Evolutionary conservation across 2,797 vertebrate genomes (phyloP), one percentile per base, ranked within the genome.

Genomic region (Pelobates cultripes): DNA sequence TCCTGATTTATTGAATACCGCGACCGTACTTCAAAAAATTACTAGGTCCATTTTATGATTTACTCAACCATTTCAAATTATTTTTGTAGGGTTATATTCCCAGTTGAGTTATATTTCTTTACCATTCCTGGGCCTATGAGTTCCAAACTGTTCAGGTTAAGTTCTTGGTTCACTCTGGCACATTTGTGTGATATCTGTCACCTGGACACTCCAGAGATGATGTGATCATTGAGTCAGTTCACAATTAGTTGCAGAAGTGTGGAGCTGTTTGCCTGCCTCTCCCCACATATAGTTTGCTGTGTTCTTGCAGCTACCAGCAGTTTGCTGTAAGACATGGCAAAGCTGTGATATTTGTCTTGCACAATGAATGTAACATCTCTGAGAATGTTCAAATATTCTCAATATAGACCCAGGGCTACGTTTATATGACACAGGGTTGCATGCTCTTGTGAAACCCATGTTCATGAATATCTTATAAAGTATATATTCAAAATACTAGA

Each of bases 221-320:
- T 79, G 76, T 79, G 64, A 79, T 75, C 64, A 43, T 70, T 81
- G 55, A 88, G 79, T 63, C 87, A 86, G 85, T 91, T 89, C 87
- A 81, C 87, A 81, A 67, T 70, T 76, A 82, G 78, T 66, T 87
- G 89, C 64, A 85, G 85, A 82, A 53, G 0, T 42, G 70, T 88
- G 88, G 88, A 71, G 82, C 70, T 86, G 83, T 86, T 90, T 89
- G 84, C 78, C 85, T 57, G 74, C 17, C 78, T 0, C 4, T 12
- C 2, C 0, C 80, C 60, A 86, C 69, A 74, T 44, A 78, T 0
- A 0, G 0, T 55, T 66, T 86, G 75, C 61, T 13, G 12, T 81
- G 87, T 88, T 60, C 78, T 80, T 7, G 44, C 69, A 60, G 3
- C 6, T 53, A 85, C 79, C 0, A 0, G 63, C 64, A 79, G 68